Percentiles rank a stretch among this genome's conserved stretches.
Conservation (phyloP, 2,888 invertebrate species). For the Lapara coniferarum region DNA sequence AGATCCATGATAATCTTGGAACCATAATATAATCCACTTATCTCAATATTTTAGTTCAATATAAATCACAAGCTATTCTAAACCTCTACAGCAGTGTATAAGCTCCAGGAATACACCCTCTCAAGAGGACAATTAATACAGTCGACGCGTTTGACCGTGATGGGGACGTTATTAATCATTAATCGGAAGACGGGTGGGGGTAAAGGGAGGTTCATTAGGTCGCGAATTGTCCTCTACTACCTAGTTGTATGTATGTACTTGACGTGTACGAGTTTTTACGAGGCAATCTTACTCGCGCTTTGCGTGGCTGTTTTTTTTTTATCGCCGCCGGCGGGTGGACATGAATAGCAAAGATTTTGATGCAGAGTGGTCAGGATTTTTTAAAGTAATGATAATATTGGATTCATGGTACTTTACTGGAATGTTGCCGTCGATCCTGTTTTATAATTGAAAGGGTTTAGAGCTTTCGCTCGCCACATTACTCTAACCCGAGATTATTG, state of each 20-base stretch:
- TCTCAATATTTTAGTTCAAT: too few relatives aligned
- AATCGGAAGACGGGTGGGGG: slow-evolving; percentile 41
- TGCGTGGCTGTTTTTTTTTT: slow-evolving; percentile 71
- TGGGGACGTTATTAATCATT: slow-evolving; percentile 55
- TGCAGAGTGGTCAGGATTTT: slow-evolving; percentile 31
- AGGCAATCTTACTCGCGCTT: slow-evolving; percentile 72
- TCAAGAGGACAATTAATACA: not conserved
- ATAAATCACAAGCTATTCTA: too few relatives aligned
- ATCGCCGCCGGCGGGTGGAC: slow-evolving; percentile 61
- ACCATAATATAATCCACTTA: too few relatives aligned
- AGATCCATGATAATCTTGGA: too few relatives aligned
- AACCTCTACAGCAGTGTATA: not conserved
- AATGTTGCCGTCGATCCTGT: too few relatives aligned
- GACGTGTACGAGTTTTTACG: slow-evolving; percentile 58
- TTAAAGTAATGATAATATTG: not conserved
- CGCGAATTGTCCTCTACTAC: slow-evolving; percentile 31
- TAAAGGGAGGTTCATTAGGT: slow-evolving; percentile 35
- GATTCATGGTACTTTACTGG: too few relatives aligned
- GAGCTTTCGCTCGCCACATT: too few relatives aligned
- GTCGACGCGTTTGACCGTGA: slow-evolving; percentile 40
- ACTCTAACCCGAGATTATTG: too few relatives aligned
- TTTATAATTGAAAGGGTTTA: too few relatives aligned
- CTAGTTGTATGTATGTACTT: slow-evolving; percentile 31
- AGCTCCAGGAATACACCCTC: not conserved
- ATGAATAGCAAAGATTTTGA: slow-evolving; percentile 52